Base-by-base conservation (phyloP, 2,888 invertebrate genomes). In the Pyrrhia umbra region DNA sequence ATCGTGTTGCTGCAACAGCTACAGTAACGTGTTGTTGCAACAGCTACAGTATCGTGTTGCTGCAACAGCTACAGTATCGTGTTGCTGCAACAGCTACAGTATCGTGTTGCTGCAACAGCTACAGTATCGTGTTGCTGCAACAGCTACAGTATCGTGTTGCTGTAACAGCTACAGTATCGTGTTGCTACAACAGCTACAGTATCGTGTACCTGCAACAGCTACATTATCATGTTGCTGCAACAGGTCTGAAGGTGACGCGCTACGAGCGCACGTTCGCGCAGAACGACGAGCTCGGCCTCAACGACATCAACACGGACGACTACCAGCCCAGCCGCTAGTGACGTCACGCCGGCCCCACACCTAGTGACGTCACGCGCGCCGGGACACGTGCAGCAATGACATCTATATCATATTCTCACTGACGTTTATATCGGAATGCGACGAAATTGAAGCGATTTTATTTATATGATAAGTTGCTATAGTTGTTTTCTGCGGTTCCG, bases 231-330 rank as follows among this genome's bases (percentile, higher is more conserved):
- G 6, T 13, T 37, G 8, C 21, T 8, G 61, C 61, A 63, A 0
- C 87, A 95, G 95, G 96, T 65, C 92, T 99, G 71, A 96, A 94
- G 67, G 96, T 99, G 15, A 96, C 95, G 0, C 96, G 96, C 37
- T 99, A 99, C 89, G 97, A 97, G 60, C 95, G 99, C 49, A 96
- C 94, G 0, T 97, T 95, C 84, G 98, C 99, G 8, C 99, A 99
- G 87, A 98, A 99, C 86, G 99, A 99, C 61, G 98, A 98, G 55
- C 95, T 99, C 1, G 99, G 99, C 0, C 90, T 99, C 20, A 99
- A 98, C 86, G 99, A 99, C 88, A 99, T 99, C 96, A 98, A 98
- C 91, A 98, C 98, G 0, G 99, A 99, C 82, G 96, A 97, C 81
- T 99, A 99, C 45, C 27, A 0, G 9, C 23, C 39, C 10, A 20